A percentile compares a stretch with the other conserved stretches of the same genome.
Evolutionary conservation across 2,888 invertebrate species (phyloP).

Genomic region (Dendrolimus pini): DNA sequence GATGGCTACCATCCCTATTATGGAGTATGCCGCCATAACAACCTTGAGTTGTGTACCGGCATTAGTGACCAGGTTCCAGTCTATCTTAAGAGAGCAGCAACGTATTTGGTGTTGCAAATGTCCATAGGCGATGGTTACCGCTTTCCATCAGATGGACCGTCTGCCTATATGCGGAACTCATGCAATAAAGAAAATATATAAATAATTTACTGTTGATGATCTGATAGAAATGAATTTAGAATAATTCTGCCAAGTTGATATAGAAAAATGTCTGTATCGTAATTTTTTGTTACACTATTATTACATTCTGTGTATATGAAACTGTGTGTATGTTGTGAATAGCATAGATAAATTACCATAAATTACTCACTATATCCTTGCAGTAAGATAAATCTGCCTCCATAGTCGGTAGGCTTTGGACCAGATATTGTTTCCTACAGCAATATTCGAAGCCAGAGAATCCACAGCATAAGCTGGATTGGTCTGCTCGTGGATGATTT

Average conservation of each 20-base stretch:
- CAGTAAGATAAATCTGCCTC: conserved; percentile 28
- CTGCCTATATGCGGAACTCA: background rate
- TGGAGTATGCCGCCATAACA: too few relatives aligned
- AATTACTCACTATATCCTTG: conserved; percentile 36
- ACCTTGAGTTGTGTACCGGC: too few relatives aligned
- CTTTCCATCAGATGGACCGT: background rate
- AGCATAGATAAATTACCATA: background rate
- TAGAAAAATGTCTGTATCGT: too few relatives aligned
- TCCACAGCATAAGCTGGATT: conserved; percentile 29
- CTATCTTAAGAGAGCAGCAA: too few relatives aligned
- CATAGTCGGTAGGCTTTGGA: conserved; percentile 28
- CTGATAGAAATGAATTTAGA: too few relatives aligned
- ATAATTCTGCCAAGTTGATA: too few relatives aligned
- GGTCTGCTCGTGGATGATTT: conserved; percentile 34
- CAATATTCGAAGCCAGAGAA: conserved; percentile 15
- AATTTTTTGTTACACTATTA: too few relatives aligned
- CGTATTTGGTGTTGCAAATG: background rate
- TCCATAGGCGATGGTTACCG: background rate
- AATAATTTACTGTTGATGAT: too few relatives aligned
- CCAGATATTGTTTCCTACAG: conserved; percentile 18
- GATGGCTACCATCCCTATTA: too few relatives aligned
- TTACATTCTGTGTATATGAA: too few relatives aligned
- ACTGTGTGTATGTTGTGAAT: too few relatives aligned
- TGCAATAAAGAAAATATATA: background rate
- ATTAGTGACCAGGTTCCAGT: too few relatives aligned